A percentile compares a stretch with the other conserved stretches of the same genome.
These are phyloP conservation scores for Drepana falcataria DNA, from an alignment of 2,888 invertebrate genomes.

Conservation along the genomic window DNA sequence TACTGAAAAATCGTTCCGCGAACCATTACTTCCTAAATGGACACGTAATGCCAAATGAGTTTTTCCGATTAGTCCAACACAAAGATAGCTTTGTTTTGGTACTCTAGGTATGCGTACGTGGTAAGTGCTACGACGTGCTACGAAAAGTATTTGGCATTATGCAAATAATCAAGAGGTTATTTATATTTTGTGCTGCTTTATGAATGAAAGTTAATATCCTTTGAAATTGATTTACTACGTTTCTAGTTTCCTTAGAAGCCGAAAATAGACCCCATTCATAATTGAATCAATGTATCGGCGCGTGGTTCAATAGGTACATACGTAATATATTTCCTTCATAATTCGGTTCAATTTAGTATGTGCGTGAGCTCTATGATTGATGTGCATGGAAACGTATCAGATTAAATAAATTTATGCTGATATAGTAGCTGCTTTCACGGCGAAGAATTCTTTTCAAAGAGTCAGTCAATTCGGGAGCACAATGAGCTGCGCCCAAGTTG, in stretches of 20 bases:
- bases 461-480: constrained; percentile 66
- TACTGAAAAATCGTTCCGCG: constrained; percentile 68
- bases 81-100: background rate
- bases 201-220: background rate
- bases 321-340: constrained; percentile 35
- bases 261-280: background rate
- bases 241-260: background rate
- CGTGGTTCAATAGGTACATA: background rate
- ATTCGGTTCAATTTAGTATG: constrained; percentile 32
- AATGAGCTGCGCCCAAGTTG: constrained; percentile 41
- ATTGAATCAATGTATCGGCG: background rate
- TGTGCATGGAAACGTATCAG: constrained; percentile 58
- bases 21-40: constrained; percentile 38
- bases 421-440: constrained; percentile 59
- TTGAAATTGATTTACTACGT: no score
- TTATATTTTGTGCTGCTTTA: background rate
- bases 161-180: no score
- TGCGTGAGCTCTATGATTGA: constrained; percentile 52
- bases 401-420: constrained; percentile 60
- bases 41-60: constrained; percentile 21
- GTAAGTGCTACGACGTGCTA: background rate
- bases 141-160: background rate
- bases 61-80: background rate
- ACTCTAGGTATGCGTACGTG: background rate
- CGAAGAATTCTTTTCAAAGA: constrained; percentile 54